A percentile compares a stretch with the other conserved stretches of the same genome.
Evolutionary conservation across 2,797 vertebrate species (phyloP).

Genomic region (Coluber constrictor): DNA sequence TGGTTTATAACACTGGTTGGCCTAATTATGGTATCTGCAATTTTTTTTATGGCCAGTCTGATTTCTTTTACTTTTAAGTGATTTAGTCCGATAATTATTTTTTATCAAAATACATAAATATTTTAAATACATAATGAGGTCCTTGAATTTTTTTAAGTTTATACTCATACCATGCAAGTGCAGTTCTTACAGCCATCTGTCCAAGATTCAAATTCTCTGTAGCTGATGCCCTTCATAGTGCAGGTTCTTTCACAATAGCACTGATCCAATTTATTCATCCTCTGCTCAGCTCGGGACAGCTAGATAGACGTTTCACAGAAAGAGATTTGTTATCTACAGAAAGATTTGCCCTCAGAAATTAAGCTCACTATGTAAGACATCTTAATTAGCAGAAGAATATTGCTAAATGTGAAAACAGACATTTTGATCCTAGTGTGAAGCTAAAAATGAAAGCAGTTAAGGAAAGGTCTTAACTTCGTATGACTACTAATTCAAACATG

Average conservation of each 20-base stretch:
- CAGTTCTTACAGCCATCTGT: slow-evolving; percentile 96
- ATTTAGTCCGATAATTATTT: neutral
- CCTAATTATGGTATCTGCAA: neutral
- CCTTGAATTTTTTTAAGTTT: slow-evolving; percentile 4
- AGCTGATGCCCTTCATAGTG: slow-evolving; percentile 86
- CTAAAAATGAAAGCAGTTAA: neutral
- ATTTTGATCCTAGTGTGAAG: neutral
- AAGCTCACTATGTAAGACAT: neutral
- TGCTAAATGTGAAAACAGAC: slow-evolving; percentile 19
- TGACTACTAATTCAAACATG: neutral
- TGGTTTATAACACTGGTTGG: neutral
- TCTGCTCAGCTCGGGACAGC: slow-evolving; percentile 94
- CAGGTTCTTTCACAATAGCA: slow-evolving; percentile 98
- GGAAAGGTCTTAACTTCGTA: neutral
- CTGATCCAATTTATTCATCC: slow-evolving; percentile 94
- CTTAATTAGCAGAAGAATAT: neutral
- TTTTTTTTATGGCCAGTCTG: neutral
- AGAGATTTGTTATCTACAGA: slow-evolving; percentile 24
- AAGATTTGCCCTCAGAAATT: neutral
- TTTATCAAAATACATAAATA: neutral
- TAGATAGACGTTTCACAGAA: slow-evolving; percentile 66
- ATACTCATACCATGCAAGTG: slow-evolving; percentile 88
- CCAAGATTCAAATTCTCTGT: slow-evolving; percentile 93
- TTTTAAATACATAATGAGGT: neutral
- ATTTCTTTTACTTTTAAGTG: neutral